Evolutionary conservation across 2,888 invertebrate genomes (phyloP).

Genomic region (Pandemis cinnamomeana): DNA sequence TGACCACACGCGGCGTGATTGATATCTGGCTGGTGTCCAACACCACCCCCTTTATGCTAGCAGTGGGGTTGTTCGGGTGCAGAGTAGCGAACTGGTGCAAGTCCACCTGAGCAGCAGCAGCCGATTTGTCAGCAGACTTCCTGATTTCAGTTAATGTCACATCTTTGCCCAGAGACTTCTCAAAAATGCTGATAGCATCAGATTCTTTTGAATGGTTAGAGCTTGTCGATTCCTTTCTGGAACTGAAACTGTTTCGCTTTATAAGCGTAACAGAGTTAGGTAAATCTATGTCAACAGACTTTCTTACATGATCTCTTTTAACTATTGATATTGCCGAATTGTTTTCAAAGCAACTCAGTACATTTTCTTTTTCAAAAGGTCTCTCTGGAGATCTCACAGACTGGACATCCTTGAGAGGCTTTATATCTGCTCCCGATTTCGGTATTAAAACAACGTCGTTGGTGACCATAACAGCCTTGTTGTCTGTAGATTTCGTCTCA

Average conservation of each 20-base stretch:
- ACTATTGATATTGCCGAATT: constrained; percentile 82
- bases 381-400: constrained; percentile 75
- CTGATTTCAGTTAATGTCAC: constrained; percentile 80
- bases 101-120: constrained; percentile 62
- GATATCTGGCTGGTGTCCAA: constrained; percentile 77
- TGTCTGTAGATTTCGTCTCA: constrained; percentile 68
- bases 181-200: constrained; percentile 81
- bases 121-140: constrained; percentile 75
- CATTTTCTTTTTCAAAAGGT: constrained; percentile 77
- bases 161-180: constrained; percentile 80
- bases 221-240: constrained; percentile 79
- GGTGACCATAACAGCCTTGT: constrained; percentile 76
- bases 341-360: constrained; percentile 81
- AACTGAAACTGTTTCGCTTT: constrained; percentile 76
- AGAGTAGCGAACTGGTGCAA: constrained; percentile 74
- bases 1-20: constrained; percentile 67
- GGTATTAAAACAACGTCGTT: constrained; percentile 79
- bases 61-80: constrained; percentile 65
- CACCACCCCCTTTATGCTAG: constrained; percentile 60
- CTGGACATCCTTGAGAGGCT: constrained; percentile 77
- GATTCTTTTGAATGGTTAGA: constrained; percentile 78
- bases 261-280: constrained; percentile 80
- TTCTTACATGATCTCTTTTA: constrained; percentile 77
- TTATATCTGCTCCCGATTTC: constrained; percentile 78
- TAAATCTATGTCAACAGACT: constrained; percentile 77